A percentile compares a stretch with the other conserved stretches of the same genome.
These are phyloP conservation scores for Callocephalon fimbriatum DNA, from an alignment of 2,113 vertebrate genomes.

Conservation along the genomic window DNA sequence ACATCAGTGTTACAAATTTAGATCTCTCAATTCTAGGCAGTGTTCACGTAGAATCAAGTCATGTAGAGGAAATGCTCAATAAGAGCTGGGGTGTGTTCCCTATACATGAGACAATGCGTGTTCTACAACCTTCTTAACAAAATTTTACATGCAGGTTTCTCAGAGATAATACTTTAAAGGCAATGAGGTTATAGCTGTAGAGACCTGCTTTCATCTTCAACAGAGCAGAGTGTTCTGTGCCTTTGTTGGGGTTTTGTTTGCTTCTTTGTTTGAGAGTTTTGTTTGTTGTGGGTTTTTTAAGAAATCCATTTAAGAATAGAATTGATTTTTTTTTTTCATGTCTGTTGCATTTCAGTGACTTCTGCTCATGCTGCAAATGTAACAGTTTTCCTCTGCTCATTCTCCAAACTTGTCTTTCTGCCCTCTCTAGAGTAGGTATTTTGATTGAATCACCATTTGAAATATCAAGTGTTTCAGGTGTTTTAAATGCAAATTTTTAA, in stretches of 20 bases:
- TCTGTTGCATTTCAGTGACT: not conserved
- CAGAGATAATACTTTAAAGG: not conserved
- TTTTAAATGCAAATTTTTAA: not conserved
- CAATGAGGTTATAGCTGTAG: not conserved
- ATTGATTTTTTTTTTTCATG: not conserved
- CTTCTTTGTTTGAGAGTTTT: not conserved
- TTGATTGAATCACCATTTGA: not conserved
- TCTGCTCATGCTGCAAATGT: not conserved
- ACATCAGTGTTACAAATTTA: not conserved
- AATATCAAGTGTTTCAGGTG: not conserved
- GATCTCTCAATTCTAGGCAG: not conserved
- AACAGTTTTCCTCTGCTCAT: not conserved
- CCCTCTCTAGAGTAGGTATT: not conserved
- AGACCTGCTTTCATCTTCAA: not conserved
- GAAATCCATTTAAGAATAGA: not conserved
- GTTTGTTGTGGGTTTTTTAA: fast-evolving
- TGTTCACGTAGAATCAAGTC: not conserved
- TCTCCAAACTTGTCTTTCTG: not conserved
- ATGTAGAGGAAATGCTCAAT: not conserved
- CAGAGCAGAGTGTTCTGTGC: not conserved
- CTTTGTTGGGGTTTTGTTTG: not conserved
- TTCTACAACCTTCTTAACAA: not conserved
- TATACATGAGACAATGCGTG: not conserved
- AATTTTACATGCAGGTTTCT: not conserved
- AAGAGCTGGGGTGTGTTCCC: not conserved